Evolutionary conservation across 2,113 vertebrate genomes (phyloP).

Genomic region (Orcinus orca): DNA sequence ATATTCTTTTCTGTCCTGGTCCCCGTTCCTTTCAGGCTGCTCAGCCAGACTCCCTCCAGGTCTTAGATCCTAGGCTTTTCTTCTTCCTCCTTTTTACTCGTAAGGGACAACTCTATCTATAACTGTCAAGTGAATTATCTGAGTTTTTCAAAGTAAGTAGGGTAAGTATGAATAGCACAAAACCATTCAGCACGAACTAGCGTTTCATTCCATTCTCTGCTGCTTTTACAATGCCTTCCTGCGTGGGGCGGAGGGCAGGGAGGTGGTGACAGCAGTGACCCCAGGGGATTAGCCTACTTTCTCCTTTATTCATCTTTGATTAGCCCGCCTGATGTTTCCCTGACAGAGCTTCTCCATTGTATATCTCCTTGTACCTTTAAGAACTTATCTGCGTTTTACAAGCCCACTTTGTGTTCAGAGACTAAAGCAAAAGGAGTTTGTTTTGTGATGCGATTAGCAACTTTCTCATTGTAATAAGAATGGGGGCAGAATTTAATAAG

Average conservation of each 20-base stretch:
- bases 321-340: background rate
- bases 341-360: slow-evolving; percentile 25
- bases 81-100: background rate
- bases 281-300: background rate
- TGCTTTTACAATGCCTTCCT: background rate
- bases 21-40: background rate
- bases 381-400: slow-evolving; percentile 60
- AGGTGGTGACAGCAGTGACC: background rate
- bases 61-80: background rate
- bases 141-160: slow-evolving; percentile 43
- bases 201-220: background rate
- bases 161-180: slow-evolving; percentile 10
- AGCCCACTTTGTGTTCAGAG: slow-evolving; percentile 34
- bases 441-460: slow-evolving; percentile 14
- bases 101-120: slow-evolving; percentile 45
- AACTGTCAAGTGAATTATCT: slow-evolving; percentile 63
- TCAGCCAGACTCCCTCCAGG: background rate
- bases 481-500: background rate
- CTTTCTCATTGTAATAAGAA: slow-evolving; percentile 35
- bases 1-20: background rate
- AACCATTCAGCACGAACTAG: background rate
- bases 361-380: slow-evolving; percentile 32
- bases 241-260: background rate
- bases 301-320: slow-evolving; percentile 37
- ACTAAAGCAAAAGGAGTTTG: background rate